Evolutionary conservation across 1,140 invertebrate genomes (phyloP).

Genomic region (Hetaerina americana): DNA sequence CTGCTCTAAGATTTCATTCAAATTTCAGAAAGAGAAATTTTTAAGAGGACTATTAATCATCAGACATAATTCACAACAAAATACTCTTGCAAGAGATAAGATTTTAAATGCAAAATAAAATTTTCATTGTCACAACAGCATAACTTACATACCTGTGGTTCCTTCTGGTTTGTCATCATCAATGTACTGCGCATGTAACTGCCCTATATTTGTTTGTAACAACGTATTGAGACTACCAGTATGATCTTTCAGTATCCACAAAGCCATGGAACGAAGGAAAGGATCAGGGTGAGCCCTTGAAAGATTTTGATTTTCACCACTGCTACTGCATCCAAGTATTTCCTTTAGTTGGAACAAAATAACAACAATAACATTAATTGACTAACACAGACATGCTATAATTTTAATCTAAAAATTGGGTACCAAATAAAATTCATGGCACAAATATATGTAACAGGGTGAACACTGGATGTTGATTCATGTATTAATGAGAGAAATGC

Average conservation of each 20-base stretch:
- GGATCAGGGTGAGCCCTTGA: constrained; percentile 79
- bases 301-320: constrained; percentile 54
- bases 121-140: not conserved
- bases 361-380: constrained; percentile 12
- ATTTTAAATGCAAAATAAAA: not conserved
- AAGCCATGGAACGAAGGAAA: constrained; percentile 92
- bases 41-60: not conserved
- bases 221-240: constrained; percentile 79
- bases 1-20: too few species aligned
- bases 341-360: constrained; percentile 17
- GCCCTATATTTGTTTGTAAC: constrained; percentile 68
- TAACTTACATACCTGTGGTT: constrained; percentile 23
- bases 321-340: constrained; percentile 44
- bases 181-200: constrained; percentile 57
- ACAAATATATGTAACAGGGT: too few species aligned
- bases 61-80: not conserved
- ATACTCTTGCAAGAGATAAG: not conserved
- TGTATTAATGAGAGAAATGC: too few species aligned
- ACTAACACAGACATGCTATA: too few species aligned
- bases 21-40: too few species aligned
- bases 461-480: too few species aligned
- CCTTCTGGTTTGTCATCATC: constrained; percentile 47
- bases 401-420: too few species aligned
- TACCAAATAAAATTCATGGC: too few species aligned
- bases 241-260: constrained; percentile 93